Conservation (phyloP, 2,797 vertebrate genomes). For the Paguma larvata region DNA sequence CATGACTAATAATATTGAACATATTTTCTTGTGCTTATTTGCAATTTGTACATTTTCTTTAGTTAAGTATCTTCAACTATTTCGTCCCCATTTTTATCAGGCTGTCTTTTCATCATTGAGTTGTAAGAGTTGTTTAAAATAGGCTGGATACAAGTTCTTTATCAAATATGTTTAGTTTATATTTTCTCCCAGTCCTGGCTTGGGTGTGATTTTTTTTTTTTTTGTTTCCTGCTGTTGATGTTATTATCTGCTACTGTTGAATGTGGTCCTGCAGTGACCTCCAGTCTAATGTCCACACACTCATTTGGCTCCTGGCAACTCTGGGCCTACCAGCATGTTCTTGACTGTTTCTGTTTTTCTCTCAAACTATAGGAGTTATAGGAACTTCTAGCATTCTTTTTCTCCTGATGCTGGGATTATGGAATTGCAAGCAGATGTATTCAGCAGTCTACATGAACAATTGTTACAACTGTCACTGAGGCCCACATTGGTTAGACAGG, state of each 20-base stretch:
- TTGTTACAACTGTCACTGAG: neutral
- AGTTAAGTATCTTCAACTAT: neutral
- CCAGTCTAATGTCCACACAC: neutral
- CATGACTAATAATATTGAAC: neutral
- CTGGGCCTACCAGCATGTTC: neutral
- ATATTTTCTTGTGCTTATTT: neutral
- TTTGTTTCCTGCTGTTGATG: neutral
- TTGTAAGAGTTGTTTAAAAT: conserved; percentile 15
- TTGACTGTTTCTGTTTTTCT: neutral
- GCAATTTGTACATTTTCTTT: neutral
- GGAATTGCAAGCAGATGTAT: neutral
- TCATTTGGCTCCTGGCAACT: neutral
- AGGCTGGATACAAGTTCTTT: neutral
- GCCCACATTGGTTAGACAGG: neutral
- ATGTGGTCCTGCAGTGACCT: neutral
- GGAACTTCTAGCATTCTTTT: neutral
- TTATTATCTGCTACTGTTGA: neutral
- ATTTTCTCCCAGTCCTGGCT: neutral
- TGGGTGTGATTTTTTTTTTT: neutral
- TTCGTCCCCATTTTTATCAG: neutral
- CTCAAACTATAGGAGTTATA: neutral
- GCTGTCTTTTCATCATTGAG: neutral
- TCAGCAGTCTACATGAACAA: neutral
- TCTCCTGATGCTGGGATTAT: neutral
- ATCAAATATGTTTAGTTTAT: neutral